Conservation (phyloP, 2,888 invertebrate genomes). For the Hirtodrosophila confusa region DNA sequence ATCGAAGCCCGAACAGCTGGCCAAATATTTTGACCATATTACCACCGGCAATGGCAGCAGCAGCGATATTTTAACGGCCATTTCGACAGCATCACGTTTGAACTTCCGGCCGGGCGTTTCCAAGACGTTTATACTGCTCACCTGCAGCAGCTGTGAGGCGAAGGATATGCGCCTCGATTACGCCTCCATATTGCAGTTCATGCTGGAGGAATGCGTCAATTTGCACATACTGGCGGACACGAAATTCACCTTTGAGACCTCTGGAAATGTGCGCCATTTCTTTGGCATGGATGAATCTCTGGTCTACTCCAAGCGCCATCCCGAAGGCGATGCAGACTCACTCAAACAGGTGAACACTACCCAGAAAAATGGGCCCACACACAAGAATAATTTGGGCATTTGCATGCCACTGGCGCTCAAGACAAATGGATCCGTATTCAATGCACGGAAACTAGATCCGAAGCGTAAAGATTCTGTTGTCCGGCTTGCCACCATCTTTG, state of each 20-base stretch:
- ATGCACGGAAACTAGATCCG: conserved; percentile 86
- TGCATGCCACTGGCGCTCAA: conserved; percentile 93
- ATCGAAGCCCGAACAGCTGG: conserved; percentile 86
- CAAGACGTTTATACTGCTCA: conserved; percentile 91
- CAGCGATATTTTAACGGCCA: conserved; percentile 90
- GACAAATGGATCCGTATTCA: conserved; percentile 91
- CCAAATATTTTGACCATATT: conserved; percentile 89
- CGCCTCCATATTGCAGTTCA: conserved; percentile 91
- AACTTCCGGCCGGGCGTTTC: conserved; percentile 93
- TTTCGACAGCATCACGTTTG: conserved; percentile 89
- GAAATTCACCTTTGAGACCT: conserved; percentile 91
- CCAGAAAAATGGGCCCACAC: conserved; percentile 84
- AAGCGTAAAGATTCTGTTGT: conserved; percentile 86
- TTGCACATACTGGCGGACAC: conserved; percentile 93
- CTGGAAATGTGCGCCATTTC: conserved; percentile 89
- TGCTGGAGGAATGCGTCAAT: conserved; percentile 92
- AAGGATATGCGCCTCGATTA: conserved; percentile 92
- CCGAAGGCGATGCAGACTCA: conserved; percentile 89
- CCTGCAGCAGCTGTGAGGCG: conserved; percentile 91
- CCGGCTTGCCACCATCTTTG: conserved; percentile 88
- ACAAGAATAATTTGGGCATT: conserved; percentile 90
- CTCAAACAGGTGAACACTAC: conserved; percentile 87
- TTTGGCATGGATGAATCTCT: conserved; percentile 91
- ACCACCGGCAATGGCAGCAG: conserved; percentile 85
- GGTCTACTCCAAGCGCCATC: conserved; percentile 92